Evolutionary conservation across 2,797 vertebrate genomes (phyloP), one percentile per base, ranked within the genome.

Genomic region (Cottoperca gobio): DNA sequence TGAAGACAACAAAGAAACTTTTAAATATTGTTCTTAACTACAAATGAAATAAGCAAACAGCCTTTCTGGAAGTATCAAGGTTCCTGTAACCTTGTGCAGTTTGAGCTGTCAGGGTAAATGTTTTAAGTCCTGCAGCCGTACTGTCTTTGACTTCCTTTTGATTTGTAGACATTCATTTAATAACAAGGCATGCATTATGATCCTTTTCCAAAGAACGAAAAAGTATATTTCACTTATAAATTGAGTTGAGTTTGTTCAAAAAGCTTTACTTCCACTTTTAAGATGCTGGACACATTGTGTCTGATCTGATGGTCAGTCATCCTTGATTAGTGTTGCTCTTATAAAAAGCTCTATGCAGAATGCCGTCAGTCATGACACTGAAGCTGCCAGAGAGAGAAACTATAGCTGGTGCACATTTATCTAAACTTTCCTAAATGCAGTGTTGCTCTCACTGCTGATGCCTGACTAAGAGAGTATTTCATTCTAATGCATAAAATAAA

Each of bases 351-450:
- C 10, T 19, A 4, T 63, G 81, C 69, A 76, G 79, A 79, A 82
- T 48, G 76, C 73, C 73, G 79, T 88, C 78, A 69, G 28, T 90
- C 76, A 85, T 50, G 66, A 67, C 70, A 60, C 43, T 71, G 52
- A 57, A 28, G 39, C 65, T 73, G 69, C 39, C 73, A 71, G 17
- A 8, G 37, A 61, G 45, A 63, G 50, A 54, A 81, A 57, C 16
- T 66, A 11, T 42, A 73, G 45, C 60, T 71, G 52, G 19, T 65
- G 43, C 53, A 67, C 59, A 53, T 70, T 76, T 23, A 58, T 52
- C 28, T 52, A 31, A 72, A 81, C 39, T 68, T 33, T 50, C 5
- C 8, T 33, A n/a, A 70, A 54, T 37, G 37, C 55, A 19, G 23
- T 11, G 37, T 4, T 57, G 46, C 67, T 69, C 50, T 52, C 60